phyloP scores from a whole-genome alignment of 2,888 invertebrate genomes.

The Drosophila mimica region DNA sequence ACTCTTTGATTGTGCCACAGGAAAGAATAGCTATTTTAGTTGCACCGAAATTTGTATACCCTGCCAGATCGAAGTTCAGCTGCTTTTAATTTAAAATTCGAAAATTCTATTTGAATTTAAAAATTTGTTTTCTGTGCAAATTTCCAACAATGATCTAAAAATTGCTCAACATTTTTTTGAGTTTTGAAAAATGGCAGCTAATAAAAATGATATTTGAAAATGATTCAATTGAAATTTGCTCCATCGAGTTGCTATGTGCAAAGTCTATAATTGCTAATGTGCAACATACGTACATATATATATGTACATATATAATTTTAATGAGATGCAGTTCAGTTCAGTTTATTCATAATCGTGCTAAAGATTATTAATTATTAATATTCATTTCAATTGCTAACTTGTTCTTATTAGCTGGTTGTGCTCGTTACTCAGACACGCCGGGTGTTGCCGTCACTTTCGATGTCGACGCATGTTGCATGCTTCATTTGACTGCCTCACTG shows the following conservation, averaged over 20 bases:
- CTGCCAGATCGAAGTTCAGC: neutral
- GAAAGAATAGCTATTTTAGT: neutral
- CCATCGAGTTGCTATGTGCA: too few species aligned
- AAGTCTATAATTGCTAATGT: too few species aligned
- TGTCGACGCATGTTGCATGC: conserved; percentile 47
- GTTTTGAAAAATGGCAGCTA: neutral
- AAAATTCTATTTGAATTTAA: neutral
- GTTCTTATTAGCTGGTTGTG: conserved; percentile 32
- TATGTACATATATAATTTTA: too few species aligned
- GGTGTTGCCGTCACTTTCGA: conserved; percentile 9
- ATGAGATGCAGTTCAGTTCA: neutral
- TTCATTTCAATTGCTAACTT: neutral
- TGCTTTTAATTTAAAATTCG: neutral
- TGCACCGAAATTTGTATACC: neutral
- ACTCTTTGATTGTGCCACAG: neutral
- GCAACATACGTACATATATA: too few species aligned
- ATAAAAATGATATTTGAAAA: neutral
- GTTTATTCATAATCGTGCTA: neutral
- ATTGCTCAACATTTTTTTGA: too few species aligned
- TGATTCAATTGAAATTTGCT: too few species aligned
- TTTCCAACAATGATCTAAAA: too few species aligned
- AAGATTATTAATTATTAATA: neutral
- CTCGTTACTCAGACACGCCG: conserved; percentile 58
- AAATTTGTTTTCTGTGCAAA: neutral
- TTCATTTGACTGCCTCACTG: conserved; percentile 26